Evolutionary conservation across 2,888 invertebrate genomes (phyloP).

Genomic region (Pseudanteris insignis): DNA sequence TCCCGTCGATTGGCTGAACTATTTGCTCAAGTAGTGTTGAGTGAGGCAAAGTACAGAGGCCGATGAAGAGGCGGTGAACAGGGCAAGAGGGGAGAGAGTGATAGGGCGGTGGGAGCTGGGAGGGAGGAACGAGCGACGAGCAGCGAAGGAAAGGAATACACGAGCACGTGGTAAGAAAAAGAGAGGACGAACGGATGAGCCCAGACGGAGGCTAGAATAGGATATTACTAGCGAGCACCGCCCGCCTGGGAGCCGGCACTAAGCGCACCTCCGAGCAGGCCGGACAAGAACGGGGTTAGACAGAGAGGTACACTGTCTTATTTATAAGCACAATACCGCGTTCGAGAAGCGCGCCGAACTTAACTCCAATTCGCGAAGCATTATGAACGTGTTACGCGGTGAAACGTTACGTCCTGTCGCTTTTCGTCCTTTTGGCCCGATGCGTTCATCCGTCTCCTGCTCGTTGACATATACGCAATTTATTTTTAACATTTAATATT

Average conservation of each 20-base stretch:
- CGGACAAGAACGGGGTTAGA: constrained; percentile 30
- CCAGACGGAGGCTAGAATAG: constrained; percentile 48
- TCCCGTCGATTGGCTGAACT: constrained; percentile 43
- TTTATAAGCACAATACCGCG: constrained; percentile 51
- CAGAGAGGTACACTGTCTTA: constrained; percentile 44
- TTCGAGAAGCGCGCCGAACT: constrained; percentile 37
- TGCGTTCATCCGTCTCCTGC: not conserved
- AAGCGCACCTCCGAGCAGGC: constrained; percentile 52
- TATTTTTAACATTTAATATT: too few species aligned
- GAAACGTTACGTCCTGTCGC: constrained; percentile 32
- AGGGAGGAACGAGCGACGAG: constrained; percentile 3
- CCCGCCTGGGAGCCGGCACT: constrained; percentile 63
- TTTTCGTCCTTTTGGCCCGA: constrained; percentile 18
- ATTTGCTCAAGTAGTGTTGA: constrained; percentile 46
- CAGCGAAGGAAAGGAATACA: constrained; percentile 37
- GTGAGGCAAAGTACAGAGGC: constrained; percentile 36
- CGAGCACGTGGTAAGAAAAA: constrained; percentile 47
- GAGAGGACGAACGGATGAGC: constrained; percentile 30
- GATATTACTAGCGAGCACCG: constrained; percentile 61
- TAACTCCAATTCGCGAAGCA: too few species aligned
- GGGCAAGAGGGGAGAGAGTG: constrained; percentile 1
- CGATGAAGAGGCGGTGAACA: not conserved
- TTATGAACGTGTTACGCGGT: constrained; percentile 42
- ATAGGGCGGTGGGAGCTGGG: not conserved
- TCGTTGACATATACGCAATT: too few species aligned